phyloP scores from a whole-genome alignment of 2,888 invertebrate species.

The Ophion costatus region DNA sequence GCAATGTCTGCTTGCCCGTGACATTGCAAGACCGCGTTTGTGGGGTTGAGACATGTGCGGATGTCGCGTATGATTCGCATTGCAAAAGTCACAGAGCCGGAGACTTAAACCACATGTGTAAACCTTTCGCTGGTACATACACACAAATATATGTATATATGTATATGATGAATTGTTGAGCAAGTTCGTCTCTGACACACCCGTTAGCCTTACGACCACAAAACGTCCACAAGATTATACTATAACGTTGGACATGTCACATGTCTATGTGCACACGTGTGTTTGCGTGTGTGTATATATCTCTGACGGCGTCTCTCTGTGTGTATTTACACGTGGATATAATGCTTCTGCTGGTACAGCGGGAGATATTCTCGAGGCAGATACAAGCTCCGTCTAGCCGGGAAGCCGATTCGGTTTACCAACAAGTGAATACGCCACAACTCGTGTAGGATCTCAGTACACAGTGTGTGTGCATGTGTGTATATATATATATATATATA shows the following conservation, averaged over 20 bases:
- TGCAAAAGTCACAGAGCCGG: constrained; percentile 23
- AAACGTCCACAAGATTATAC: constrained; percentile 58
- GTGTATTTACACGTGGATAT: constrained; percentile 12
- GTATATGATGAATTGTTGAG: constrained; percentile 61
- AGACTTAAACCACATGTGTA: constrained; percentile 49
- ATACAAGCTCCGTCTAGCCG: constrained; percentile 47
- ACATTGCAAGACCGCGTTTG: constrained; percentile 38
- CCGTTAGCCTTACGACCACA: constrained; percentile 65
- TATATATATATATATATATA: no score
- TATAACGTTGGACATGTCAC: constrained; percentile 42
- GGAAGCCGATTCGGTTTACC: constrained; percentile 52
- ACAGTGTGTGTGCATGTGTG: neutral
- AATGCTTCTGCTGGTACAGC: constrained; percentile 53
- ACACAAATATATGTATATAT: neutral
- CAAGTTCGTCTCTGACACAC: constrained; percentile 60
- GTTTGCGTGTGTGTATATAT: constrained; percentile 5
- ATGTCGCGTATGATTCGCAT: constrained; percentile 31
- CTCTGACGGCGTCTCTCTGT: constrained; percentile 7
- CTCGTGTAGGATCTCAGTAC: constrained; percentile 21
- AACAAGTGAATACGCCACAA: constrained; percentile 50
- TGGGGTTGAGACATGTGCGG: constrained; percentile 45
- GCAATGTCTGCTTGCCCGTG: constrained; percentile 19
- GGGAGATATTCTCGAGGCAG: constrained; percentile 48
- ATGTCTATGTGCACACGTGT: constrained; percentile 1
- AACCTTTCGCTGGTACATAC: constrained; percentile 6